These are phyloP conservation scores for Hyposmocoma kahamanoa DNA, from an alignment of 1,140 invertebrate species.

Conservation along the genomic window DNA sequence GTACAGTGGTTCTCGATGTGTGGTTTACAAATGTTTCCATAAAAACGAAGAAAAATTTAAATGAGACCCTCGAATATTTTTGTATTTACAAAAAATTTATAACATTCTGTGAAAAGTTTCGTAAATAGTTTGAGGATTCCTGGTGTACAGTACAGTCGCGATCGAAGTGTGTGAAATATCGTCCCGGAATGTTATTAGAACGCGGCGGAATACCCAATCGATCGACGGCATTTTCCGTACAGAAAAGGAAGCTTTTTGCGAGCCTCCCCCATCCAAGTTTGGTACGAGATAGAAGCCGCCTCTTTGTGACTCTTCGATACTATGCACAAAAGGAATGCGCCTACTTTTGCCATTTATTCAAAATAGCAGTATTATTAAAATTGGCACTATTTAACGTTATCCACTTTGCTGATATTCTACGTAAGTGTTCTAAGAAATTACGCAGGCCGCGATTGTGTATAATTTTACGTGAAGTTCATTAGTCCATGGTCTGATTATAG, in stretches of 20 bases:
- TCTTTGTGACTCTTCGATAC: slow-evolving; percentile 28
- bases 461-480: too few relatives aligned
- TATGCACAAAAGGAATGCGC: slow-evolving; percentile 14
- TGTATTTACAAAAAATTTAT: too few relatives aligned
- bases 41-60: too few relatives aligned
- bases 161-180: slow-evolving; percentile 61
- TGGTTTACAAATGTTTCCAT: too few relatives aligned
- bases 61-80: too few relatives aligned
- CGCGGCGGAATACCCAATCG: slow-evolving; percentile 38
- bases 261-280: slow-evolving; percentile 27
- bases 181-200: slow-evolving; percentile 58
- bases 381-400: too few relatives aligned
- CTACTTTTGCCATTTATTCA: not conserved
- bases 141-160: slow-evolving; percentile 14
- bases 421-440: too few relatives aligned
- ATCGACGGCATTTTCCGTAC: slow-evolving; percentile 29
- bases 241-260: slow-evolving; percentile 26
- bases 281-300: slow-evolving; percentile 30
- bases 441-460: too few relatives aligned
- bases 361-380: too few relatives aligned
- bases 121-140: not conserved
- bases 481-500: too few relatives aligned
- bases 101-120: too few relatives aligned
- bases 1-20: slow-evolving; percentile 17
- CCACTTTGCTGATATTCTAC: too few relatives aligned